Evolutionary conservation across 1,140 invertebrate species (phyloP).

Genomic region (Drosophila lowei): DNA sequence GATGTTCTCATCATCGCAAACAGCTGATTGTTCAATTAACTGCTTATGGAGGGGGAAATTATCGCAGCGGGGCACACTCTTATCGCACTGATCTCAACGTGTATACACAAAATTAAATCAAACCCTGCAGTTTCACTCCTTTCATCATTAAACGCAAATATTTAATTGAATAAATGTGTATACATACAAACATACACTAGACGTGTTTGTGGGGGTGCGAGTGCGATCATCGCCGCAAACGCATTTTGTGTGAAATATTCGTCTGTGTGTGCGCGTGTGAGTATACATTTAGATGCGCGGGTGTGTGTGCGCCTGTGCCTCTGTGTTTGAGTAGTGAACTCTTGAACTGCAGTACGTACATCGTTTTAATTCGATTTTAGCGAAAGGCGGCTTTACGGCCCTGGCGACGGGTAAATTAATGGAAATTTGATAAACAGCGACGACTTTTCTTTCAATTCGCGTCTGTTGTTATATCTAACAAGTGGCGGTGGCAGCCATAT

Average conservation of each 20-base stretch:
- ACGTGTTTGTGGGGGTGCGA: constrained; percentile 48
- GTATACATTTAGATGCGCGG: constrained; percentile 5
- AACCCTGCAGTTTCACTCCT: constrained; percentile 48
- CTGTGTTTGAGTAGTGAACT: constrained; percentile 21
- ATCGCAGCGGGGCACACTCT: neutral
- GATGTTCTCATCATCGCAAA: constrained; percentile 9
- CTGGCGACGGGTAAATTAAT: constrained; percentile 34
- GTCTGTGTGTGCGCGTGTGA: constrained; percentile 21
- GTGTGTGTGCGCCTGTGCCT: constrained; percentile 14
- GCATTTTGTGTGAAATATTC: constrained; percentile 47
- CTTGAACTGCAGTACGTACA: constrained; percentile 40
- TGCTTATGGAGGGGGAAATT: too few species aligned
- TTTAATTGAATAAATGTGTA: constrained; percentile 66
- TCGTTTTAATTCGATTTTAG: constrained; percentile 38
- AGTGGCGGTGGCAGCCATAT: constrained; percentile 71
- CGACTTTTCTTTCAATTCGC: constrained; percentile 21
- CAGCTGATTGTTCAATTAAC: constrained; percentile 42
- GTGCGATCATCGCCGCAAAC: constrained; percentile 55
- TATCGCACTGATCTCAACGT: constrained; percentile 31
- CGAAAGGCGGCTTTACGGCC: constrained; percentile 15
- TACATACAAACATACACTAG: constrained; percentile 29
- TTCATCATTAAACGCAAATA: constrained; percentile 57
- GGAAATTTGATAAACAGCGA: constrained; percentile 30
- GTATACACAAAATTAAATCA: constrained; percentile 31
- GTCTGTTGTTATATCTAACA: constrained; percentile 65